Conservation (phyloP, 2,797 vertebrate genomes). For the Pelodytes ibericus region DNA sequence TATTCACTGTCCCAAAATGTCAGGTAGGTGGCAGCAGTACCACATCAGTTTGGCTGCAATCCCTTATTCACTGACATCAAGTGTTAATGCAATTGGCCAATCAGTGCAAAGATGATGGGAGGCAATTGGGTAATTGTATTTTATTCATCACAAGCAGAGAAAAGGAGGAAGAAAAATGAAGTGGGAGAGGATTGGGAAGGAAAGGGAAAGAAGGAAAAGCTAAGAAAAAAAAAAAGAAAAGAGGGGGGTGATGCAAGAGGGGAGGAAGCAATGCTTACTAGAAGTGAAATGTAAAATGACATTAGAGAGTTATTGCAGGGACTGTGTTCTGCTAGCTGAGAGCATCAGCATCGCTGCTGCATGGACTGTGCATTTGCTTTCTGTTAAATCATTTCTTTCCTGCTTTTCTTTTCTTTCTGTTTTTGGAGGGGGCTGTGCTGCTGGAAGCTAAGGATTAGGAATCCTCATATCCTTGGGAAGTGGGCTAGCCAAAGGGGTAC, state of each 20-base stretch:
- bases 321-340: slow-evolving; percentile 12
- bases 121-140: slow-evolving; percentile 83
- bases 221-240: slow-evolving; percentile 28
- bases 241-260: slow-evolving; percentile 57
- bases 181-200: slow-evolving; percentile 34
- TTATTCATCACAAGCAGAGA: slow-evolving; percentile 76
- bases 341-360: slow-evolving; percentile 23
- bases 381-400: slow-evolving; percentile 13
- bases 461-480: background rate
- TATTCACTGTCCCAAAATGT: slow-evolving; percentile 46
- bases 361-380: slow-evolving; percentile 39
- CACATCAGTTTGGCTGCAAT: slow-evolving; percentile 64
- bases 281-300: slow-evolving; percentile 48
- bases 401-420: no score
- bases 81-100: slow-evolving; percentile 83
- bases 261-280: slow-evolving; percentile 34
- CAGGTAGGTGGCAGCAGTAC: slow-evolving; percentile 92
- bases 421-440: no score
- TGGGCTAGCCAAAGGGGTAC: background rate
- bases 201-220: slow-evolving; percentile 49
- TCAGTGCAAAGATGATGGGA: slow-evolving; percentile 80
- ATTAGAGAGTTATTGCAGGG: slow-evolving; percentile 49
- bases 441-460: slow-evolving; percentile 15
- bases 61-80: slow-evolving; percentile 68
- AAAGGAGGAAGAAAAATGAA: slow-evolving; percentile 50